These are phyloP conservation scores for Hypotaenidia philippensis DNA, from an alignment of 2,797 vertebrate genomes.

Conservation along the genomic window DNA sequence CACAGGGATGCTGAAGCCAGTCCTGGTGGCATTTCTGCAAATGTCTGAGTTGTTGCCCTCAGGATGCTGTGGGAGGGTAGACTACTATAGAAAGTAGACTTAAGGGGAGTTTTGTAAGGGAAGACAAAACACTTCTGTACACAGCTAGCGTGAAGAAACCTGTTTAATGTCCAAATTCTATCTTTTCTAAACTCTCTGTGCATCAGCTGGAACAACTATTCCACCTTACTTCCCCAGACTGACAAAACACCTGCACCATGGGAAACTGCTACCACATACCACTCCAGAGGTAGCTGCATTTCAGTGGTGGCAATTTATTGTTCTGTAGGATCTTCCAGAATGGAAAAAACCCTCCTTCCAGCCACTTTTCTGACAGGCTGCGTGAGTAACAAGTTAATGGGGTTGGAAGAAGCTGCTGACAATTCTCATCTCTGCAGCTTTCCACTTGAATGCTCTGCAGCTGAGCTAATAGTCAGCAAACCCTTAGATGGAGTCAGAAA, in stretches of 20 bases:
- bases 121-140: not conserved
- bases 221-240: not conserved
- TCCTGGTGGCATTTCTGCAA: not conserved
- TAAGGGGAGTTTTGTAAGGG: not conserved
- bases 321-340: not conserved
- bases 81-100: not conserved
- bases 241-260: not conserved
- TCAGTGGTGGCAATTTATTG: not conserved
- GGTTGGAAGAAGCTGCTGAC: not conserved
- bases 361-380: not conserved
- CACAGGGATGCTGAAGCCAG: not conserved
- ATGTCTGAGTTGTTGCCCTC: not conserved
- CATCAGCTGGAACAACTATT: not conserved
- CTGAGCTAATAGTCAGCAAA: not conserved
- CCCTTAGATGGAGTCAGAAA: not conserved
- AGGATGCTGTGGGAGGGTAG: not conserved
- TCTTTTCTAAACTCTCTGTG: not conserved
- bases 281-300: not conserved
- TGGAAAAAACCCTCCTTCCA: not conserved
- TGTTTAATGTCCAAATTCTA: not conserved
- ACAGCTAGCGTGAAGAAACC: not conserved
- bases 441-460: not conserved
- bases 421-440: constrained; percentile 9
- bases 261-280: not conserved
- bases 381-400: not conserved